Percentiles rank a stretch among this genome's conserved stretches.
phyloP scores from a whole-genome alignment of 2,888 invertebrate genomes.

The Rugalucina vietnamica region DNA sequence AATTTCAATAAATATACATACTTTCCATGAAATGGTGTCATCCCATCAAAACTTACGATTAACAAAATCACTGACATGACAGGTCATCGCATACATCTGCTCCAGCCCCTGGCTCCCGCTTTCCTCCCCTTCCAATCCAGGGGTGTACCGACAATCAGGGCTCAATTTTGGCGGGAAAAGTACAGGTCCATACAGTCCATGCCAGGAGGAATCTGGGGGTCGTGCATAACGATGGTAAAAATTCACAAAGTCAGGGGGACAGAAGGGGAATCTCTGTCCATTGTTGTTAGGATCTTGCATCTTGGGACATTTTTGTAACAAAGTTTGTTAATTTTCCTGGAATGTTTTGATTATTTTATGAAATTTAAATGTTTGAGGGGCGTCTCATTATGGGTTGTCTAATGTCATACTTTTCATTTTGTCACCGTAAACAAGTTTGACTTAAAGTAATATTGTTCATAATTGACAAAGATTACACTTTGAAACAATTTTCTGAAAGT shows the following conservation, averaged over 20 bases:
- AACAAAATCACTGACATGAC: constrained; percentile 6
- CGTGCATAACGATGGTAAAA: constrained; percentile 17
- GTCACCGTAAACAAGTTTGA: no score
- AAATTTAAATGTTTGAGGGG: no score
- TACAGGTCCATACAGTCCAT: constrained; percentile 56
- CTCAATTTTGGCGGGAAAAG: constrained; percentile 50
- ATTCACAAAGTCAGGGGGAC: constrained; percentile 31
- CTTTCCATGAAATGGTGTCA: no score
- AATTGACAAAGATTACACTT: no score
- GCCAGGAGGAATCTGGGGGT: constrained; percentile 41
- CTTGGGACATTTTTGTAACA: constrained; percentile 1
- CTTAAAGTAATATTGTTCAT: no score
- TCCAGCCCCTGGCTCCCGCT: neutral
- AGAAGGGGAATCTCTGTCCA: constrained; percentile 50
- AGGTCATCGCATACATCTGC: neutral
- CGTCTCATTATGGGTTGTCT: no score
- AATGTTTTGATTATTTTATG: no score
- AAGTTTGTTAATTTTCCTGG: no score
- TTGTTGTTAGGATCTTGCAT: neutral
- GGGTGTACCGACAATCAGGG: constrained; percentile 4
- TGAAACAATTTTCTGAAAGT: no score
- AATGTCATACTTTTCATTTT: no score
- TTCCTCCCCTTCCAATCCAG: neutral
- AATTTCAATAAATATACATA: no score
- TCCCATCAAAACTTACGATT: constrained; percentile 14